These are phyloP conservation scores for Anableps anableps DNA, from an alignment of 2,797 vertebrate species.

Conservation along the genomic window DNA sequence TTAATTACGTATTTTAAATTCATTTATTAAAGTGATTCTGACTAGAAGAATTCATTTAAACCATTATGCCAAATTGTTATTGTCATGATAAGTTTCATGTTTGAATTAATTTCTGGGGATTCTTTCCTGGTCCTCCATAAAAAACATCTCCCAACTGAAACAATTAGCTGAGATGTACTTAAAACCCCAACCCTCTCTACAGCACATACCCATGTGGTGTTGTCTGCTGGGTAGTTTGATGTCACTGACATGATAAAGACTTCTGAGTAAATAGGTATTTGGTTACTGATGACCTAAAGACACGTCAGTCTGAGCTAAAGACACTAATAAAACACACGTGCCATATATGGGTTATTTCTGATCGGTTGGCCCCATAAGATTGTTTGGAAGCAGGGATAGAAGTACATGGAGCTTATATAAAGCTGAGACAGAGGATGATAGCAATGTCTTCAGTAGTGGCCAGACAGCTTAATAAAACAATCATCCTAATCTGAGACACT, in stretches of 20 bases:
- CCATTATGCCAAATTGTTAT: neutral
- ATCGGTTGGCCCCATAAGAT: neutral
- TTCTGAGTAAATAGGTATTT: neutral
- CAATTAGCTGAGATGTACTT: neutral
- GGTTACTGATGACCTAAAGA: neutral
- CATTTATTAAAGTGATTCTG: neutral
- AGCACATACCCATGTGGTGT: neutral
- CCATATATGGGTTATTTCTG: neutral
- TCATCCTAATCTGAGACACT: constrained; percentile 74
- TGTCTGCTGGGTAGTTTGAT: neutral
- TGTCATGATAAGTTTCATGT: neutral
- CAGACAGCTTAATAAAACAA: constrained; percentile 58
- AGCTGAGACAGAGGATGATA: neutral
- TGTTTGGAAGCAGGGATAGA: neutral
- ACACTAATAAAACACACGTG: neutral
- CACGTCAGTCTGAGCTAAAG: neutral
- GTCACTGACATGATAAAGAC: neutral
- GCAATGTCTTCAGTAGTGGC: constrained; percentile 37
- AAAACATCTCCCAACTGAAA: neutral
- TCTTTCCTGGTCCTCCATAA: neutral
- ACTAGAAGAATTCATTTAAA: neutral
- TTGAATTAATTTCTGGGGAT: neutral
- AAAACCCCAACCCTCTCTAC: neutral
- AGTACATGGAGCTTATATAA: neutral
- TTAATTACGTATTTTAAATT: neutral